Evolutionary conservation across 2,113 vertebrate genomes (phyloP), one percentile per base, ranked within the genome.

Genomic region (Spheniscus mendiculus): DNA sequence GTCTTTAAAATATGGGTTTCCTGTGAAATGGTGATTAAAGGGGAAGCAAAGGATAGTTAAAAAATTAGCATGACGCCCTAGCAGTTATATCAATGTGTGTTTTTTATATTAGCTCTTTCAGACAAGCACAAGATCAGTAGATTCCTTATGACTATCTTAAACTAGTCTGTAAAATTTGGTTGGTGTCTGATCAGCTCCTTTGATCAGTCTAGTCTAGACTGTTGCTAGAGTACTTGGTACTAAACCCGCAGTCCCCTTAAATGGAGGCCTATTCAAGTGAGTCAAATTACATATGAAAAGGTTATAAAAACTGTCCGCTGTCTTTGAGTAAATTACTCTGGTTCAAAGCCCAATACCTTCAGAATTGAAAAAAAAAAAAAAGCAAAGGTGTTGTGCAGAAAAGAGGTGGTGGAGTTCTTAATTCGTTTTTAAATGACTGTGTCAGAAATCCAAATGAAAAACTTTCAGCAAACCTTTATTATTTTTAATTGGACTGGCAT

Each of bases 181-280:
- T 93, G 52, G 63, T 61, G 42, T 96, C 92, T 93, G 76, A 89
- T 84, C 83, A 95, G 81, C 18, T 78, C 40, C 76, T 93, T 92
- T 95, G 80, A 95, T 96, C 85, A 70, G 25, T 65, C 40, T 29
- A 32, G 77, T 89, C 84, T 85, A 91, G 88, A 69, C 71, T 66
- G 63, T 62, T 97, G 88, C 59, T 71, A 74, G 79, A 55, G 58
- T 62, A 83, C 42, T 44, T 83, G 50, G 32, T 70, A 49, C 29
- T 81, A 77, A 95, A 81, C n/a, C 36, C 72, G 42, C 55, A 73
- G 49, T 65, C 49, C 15, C 18, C 69, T 94, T 69, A 88, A 80
- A 53, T 45, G n/a, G 58, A 77, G 26, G 63, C 79, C 56, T 69
- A 45, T 52, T 83, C 76, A 47, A 55, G 15, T 89, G 67, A 92